phyloP scores from a whole-genome alignment of 2,888 invertebrate genomes.

The Standfussiana lucernea region DNA sequence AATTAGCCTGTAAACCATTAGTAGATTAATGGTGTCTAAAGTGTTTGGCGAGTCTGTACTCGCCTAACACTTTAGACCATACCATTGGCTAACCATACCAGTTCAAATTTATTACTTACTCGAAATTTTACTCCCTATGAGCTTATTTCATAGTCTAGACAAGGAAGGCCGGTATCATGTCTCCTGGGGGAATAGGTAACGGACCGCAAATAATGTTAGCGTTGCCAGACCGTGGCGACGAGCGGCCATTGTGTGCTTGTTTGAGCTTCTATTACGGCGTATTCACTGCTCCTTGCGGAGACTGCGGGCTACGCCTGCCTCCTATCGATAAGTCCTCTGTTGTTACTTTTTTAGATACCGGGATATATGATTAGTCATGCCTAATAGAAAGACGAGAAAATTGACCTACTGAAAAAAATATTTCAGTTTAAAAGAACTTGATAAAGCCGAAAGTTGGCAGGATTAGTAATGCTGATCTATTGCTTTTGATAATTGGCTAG shows the following conservation, averaged over 20 bases:
- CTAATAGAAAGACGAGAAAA: background rate
- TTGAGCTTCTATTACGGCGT: slow-evolving; percentile 69
- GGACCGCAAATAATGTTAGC: slow-evolving; percentile 87
- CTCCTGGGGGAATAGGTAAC: slow-evolving; percentile 83
- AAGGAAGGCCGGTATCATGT: slow-evolving; percentile 79
- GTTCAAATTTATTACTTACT: slow-evolving; percentile 42
- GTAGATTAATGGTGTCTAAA: slow-evolving; percentile 49
- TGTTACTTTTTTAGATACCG: slow-evolving; percentile 9
- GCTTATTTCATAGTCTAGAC: slow-evolving; percentile 82
- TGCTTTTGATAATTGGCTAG: slow-evolving; percentile 1
- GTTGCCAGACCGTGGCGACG: slow-evolving; percentile 82
- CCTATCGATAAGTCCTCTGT: slow-evolving; percentile 47
- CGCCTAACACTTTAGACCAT: no score
- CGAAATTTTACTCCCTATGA: slow-evolving; percentile 44
- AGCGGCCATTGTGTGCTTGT: slow-evolving; percentile 75
- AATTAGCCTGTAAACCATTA: slow-evolving; percentile 56
- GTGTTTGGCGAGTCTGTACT: slow-evolving; percentile 14
- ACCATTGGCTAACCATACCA: slow-evolving; percentile 6
- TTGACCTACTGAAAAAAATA: background rate
- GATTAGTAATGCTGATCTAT: background rate
- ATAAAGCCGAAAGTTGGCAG: background rate
- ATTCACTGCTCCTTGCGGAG: slow-evolving; percentile 63
- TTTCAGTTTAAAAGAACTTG: background rate
- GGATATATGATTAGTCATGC: background rate
- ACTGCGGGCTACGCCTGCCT: slow-evolving; percentile 48